Evolutionary conservation across 2,888 invertebrate species (phyloP).

Genomic region (Drosophila nigricruria): DNA sequence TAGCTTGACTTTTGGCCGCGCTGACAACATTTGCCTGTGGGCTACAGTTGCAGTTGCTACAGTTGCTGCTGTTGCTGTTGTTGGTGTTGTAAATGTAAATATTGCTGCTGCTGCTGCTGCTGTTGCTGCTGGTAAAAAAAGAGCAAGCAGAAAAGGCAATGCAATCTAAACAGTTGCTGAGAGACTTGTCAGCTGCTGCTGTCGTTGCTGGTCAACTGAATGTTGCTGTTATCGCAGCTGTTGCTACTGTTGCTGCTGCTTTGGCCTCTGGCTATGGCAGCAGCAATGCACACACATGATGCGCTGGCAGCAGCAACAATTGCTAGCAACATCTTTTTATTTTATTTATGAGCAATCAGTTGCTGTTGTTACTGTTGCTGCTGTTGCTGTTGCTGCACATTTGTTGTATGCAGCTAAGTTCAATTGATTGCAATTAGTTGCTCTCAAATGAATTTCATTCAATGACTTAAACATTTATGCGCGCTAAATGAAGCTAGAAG

Average conservation of each 20-base stretch:
- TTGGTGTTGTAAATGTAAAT: slow-evolving; percentile 22
- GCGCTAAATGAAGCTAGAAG: slow-evolving; percentile 5
- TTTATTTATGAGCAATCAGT: slow-evolving; percentile 39
- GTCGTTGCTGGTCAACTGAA: slow-evolving; percentile 37
- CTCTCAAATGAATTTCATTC: slow-evolving; percentile 56
- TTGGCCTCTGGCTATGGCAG: slow-evolving; percentile 12
- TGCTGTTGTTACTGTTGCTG: slow-evolving; percentile 4
- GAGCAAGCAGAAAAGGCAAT: slow-evolving; percentile 2
- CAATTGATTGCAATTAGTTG: slow-evolving; percentile 73
- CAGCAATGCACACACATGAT: neutral
- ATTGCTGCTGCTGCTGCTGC: slow-evolving; percentile 6
- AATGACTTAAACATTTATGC: slow-evolving; percentile 50
- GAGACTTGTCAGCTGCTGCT: slow-evolving; percentile 44
- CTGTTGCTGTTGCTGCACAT: slow-evolving; percentile 13
- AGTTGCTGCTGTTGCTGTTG: slow-evolving; percentile 7
- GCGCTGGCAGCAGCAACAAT: slow-evolving; percentile 13
- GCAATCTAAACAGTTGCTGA: slow-evolving; percentile 46
- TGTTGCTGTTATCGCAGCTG: slow-evolving; percentile 13
- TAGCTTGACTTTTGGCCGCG: slow-evolving; percentile 15
- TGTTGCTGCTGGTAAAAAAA: neutral
- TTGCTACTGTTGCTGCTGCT: neutral
- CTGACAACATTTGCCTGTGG: slow-evolving; percentile 34
- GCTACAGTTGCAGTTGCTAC: slow-evolving; percentile 6
- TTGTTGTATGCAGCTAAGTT: slow-evolving; percentile 25
- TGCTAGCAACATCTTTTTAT: slow-evolving; percentile 8